Conservation (phyloP, 1,140 invertebrate species). For the Neodiprion lecontei region DNA sequence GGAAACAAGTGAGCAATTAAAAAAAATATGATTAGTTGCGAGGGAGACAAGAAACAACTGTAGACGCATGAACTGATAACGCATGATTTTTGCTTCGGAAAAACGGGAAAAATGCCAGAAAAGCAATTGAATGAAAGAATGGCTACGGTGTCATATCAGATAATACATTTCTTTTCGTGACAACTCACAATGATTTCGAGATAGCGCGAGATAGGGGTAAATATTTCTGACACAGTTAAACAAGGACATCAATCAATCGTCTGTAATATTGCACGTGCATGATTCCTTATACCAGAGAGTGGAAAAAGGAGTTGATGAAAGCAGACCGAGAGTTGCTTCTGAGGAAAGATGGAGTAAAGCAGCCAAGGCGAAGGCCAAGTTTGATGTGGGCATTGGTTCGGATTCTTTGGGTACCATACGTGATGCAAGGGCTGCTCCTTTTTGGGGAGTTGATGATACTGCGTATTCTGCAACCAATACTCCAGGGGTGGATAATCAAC, state of each 20-base stretch:
- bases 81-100: no score
- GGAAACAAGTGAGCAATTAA: no score
- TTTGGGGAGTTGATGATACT: constrained; percentile 43
- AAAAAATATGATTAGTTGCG: no score
- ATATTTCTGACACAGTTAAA: background rate
- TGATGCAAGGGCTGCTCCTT: constrained; percentile 52
- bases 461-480: constrained; percentile 58
- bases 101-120: no score
- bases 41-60: no score
- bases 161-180: no score
- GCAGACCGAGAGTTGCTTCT: constrained; percentile 48
- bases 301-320: constrained; percentile 58
- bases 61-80: no score
- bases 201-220: no score
- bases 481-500: constrained; percentile 63
- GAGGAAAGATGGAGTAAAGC: constrained; percentile 55
- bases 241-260: background rate
- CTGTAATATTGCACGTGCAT: background rate
- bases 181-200: no score
- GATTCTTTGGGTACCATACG: constrained; percentile 58
- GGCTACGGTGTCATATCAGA: no score
- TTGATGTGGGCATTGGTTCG: constrained; percentile 56
- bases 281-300: constrained; percentile 54
- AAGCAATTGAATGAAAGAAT: no score
- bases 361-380: constrained; percentile 48